Evolutionary conservation across 2,113 vertebrate genomes (phyloP), one percentile per base, ranked within the genome.

Genomic region (Pandion haliaetus): DNA sequence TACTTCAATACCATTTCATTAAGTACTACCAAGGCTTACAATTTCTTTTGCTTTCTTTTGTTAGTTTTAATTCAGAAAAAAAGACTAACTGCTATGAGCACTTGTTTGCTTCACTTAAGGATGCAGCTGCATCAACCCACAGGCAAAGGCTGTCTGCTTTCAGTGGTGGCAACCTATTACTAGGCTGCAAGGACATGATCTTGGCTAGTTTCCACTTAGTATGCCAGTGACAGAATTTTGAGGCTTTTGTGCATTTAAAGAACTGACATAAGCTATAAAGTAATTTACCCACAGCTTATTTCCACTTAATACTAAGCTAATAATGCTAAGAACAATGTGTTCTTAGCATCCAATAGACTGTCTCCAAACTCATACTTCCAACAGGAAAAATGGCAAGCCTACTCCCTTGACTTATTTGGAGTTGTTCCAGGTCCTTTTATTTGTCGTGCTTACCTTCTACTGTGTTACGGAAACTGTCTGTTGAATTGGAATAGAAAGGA

Each of bases 401-500:
- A 2, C 18, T 52, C 4, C 25, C 21, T 42, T 82, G 36, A 34
- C 9, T 20, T 13, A 17, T 70, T 57, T 88, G 42, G 9, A 81
- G 38, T 77, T 87, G 34, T 49, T 59, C 16, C 20, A 49, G 10
- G 13, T 57, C 26, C 28, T 70, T 91, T 83, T 76, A 44, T 87
- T 81, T 88, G 32, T 10, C 5, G 12, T 63, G 55, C 93, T 98
- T 95, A 98, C 99, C 99, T 98, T 99, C 99, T 13, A 99, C 96
- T 32, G 99, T 98, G 97, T 99, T 99, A 67, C 99, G 98, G 95
- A 99, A 99, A 94, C 99, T 99, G 76, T 99, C 98, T 10, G 99
- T 98, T 70, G 99, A 99, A 80, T 99, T 99, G 95, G 99, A 99
- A 93, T 99, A 99, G 96, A 98, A 99, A 34, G 99, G 99, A 15